A percentile compares a stretch with the other conserved stretches of the same genome.
phyloP scores from a whole-genome alignment of 2,797 vertebrate genomes.

The Amblyopsis hoosieri region DNA sequence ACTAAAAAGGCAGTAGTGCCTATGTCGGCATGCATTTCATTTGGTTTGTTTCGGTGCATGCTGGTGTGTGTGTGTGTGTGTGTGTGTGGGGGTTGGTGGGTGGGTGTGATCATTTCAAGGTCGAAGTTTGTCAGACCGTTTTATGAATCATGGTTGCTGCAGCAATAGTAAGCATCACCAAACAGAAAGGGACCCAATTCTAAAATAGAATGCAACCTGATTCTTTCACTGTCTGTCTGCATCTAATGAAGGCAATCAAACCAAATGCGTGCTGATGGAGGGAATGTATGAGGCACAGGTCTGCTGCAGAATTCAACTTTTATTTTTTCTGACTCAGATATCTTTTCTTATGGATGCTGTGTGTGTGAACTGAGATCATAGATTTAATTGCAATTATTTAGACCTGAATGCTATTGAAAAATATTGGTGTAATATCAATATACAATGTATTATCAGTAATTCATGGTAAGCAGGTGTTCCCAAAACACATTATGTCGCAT shows the following conservation, averaged over 20 bases:
- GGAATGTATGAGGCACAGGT: conserved; percentile 59
- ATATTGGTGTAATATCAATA: conserved; percentile 3
- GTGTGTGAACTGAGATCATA: conserved; percentile 31
- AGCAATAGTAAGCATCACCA: conserved; percentile 79
- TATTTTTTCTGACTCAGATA: conserved; percentile 40
- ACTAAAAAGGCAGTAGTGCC: neutral
- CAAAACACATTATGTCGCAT: too few species aligned
- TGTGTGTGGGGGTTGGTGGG: conserved; percentile 7
- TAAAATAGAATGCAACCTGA: conserved; percentile 49
- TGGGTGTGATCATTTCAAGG: conserved; percentile 29
- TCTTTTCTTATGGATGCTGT: conserved; percentile 51
- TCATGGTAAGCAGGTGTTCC: too few species aligned
- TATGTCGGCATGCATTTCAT: conserved; percentile 5
- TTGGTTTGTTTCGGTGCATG: conserved; percentile 10
- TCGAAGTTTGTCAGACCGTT: conserved; percentile 48
- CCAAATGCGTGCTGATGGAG: conserved; percentile 53
- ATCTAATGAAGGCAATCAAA: conserved; percentile 49
- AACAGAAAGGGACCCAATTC: conserved; percentile 32
- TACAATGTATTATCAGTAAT: neutral
- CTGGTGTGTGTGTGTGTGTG: neutral
- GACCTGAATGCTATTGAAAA: conserved; percentile 11
- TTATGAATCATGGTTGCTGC: conserved; percentile 76
- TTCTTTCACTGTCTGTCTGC: conserved; percentile 45
- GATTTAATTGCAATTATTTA: conserved; percentile 18
- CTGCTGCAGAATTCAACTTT: conserved; percentile 51